Percentiles rank a stretch among this genome's conserved stretches.
phyloP scores from a whole-genome alignment of 1,140 invertebrate genomes.

The Latrodectus geometricus region DNA sequence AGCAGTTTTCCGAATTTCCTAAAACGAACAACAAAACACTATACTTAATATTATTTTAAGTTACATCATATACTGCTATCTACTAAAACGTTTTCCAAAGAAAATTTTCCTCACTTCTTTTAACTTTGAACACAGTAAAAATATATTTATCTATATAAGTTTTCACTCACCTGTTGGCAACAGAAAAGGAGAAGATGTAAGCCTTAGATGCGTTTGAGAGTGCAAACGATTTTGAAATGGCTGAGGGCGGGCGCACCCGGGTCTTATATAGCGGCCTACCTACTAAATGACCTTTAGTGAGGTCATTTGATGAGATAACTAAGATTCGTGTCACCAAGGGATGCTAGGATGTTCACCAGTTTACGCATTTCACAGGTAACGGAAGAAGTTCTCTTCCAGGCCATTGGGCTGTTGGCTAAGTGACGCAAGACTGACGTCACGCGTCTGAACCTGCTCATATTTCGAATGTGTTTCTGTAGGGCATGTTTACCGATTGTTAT shows the following conservation, averaged over 20 bases:
- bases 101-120: no score
- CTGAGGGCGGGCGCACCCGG: conserved; percentile 38
- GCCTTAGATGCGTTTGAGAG: neutral
- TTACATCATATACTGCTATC: no score
- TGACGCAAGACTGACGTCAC: neutral
- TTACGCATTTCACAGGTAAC: conserved; percentile 56
- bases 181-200: neutral
- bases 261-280: conserved; percentile 56
- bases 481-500: conserved; percentile 30
- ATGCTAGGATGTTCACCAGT: conserved; percentile 36
- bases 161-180: conserved; percentile 52
- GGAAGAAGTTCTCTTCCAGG: conserved; percentile 39
- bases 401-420: conserved; percentile 14
- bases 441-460: neutral
- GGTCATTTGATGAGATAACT: conserved; percentile 47
- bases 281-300: conserved; percentile 34
- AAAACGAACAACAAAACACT: no score
- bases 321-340: conserved; percentile 41
- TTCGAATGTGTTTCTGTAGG: conserved; percentile 39
- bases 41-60: no score
- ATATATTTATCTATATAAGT: neutral
- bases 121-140: no score
- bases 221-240: conserved; percentile 40
- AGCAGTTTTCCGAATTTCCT: no score
- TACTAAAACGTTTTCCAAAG: no score